phyloP scores from a whole-genome alignment of 2,797 vertebrate genomes.

The Neopelma chrysocephalum region DNA sequence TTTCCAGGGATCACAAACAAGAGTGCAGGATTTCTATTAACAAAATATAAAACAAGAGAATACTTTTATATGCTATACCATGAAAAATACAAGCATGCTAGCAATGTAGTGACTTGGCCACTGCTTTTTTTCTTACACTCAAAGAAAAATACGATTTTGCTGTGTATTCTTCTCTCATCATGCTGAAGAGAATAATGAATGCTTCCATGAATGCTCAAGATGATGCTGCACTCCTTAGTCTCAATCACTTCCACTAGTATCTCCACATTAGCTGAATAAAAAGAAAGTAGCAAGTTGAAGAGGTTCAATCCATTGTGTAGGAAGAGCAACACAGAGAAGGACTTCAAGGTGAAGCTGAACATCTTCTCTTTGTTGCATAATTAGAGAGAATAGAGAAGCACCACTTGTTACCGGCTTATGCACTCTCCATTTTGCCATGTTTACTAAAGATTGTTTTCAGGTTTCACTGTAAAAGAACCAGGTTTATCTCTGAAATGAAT shows the following conservation, averaged over 20 bases:
- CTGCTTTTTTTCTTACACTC: conserved; percentile 37
- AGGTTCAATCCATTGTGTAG: conserved; percentile 23
- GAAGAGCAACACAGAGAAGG: conserved; percentile 31
- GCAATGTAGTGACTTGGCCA: neutral
- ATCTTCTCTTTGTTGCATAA: conserved; percentile 25
- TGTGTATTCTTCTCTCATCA: conserved; percentile 52
- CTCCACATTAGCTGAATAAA: conserved; percentile 57
- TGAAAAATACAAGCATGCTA: conserved; percentile 20
- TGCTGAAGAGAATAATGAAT: too few species aligned
- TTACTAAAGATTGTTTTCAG: conserved; percentile 15
- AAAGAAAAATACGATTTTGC: conserved; percentile 17
- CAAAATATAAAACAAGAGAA: neutral
- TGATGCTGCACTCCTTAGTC: conserved; percentile 31
- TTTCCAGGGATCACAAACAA: neutral
- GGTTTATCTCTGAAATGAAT: conserved; percentile 35
- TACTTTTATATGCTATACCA: neutral
- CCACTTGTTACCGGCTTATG: conserved; percentile 37
- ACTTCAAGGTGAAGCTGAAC: conserved; percentile 29
- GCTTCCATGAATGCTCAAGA: conserved; percentile 59
- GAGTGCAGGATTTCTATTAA: neutral
- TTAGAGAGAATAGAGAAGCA: conserved; percentile 43
- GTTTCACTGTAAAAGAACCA: conserved; percentile 17
- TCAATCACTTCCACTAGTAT: conserved; percentile 49
- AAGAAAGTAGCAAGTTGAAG: conserved; percentile 52
- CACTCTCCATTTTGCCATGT: neutral